Conservation (phyloP, 30 jellyfish, hydroid and myxozoan species). For the Aurelia sp. region DNA sequence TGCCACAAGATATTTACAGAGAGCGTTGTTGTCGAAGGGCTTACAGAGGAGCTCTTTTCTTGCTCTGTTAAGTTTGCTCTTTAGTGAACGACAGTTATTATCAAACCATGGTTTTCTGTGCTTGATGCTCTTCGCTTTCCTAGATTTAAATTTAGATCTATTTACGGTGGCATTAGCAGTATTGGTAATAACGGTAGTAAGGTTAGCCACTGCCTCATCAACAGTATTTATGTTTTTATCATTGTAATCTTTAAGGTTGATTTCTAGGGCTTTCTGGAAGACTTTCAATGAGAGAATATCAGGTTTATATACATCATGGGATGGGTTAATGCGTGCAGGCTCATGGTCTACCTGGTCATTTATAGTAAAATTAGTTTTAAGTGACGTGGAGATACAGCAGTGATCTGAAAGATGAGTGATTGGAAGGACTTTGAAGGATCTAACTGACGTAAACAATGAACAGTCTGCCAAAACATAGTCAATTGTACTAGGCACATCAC, state of each 20-base stretch:
- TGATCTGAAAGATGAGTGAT: not conserved
- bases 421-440: constrained; percentile 1
- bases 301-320: not conserved
- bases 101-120: constrained; percentile 13
- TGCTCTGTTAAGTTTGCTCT: constrained; percentile 15
- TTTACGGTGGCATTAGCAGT: not conserved
- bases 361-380: not conserved
- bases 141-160: not conserved
- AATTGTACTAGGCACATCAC: too few species aligned
- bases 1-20: not conserved
- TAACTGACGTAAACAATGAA: not conserved
- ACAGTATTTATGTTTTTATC: not conserved
- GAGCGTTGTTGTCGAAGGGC: not conserved
- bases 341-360: not conserved
- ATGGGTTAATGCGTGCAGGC: not conserved
- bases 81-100: not conserved
- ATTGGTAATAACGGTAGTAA: not conserved
- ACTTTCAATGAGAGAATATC: not conserved
- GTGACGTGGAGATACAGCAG: not conserved
- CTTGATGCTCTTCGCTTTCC: not conserved
- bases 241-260: not conserved
- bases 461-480: not conserved
- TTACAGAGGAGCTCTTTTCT: not conserved
- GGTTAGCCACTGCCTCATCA: not conserved
- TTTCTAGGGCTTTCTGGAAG: not conserved